Percentiles rank a stretch among this genome's conserved stretches.
phyloP scores from a whole-genome alignment of 1,140 invertebrate genomes.

The Stenopsyche tienmushanensis region DNA sequence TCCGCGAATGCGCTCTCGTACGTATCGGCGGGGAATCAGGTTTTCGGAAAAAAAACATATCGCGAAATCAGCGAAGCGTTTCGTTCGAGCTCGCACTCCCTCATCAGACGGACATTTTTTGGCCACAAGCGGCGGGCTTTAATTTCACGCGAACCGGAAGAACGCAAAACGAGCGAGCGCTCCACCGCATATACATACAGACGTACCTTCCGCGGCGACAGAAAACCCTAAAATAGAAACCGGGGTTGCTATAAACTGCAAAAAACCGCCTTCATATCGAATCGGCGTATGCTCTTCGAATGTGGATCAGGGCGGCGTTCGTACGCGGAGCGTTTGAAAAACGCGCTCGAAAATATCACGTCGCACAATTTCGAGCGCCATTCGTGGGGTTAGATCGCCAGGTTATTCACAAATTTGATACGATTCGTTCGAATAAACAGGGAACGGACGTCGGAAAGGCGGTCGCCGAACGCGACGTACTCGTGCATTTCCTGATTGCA shows the following conservation, averaged over 20 bases:
- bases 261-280: conserved; percentile 7
- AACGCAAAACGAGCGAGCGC: conserved; percentile 13
- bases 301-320: neutral
- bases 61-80: conserved; percentile 9
- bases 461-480: too few relatives aligned
- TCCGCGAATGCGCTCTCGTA: too few relatives aligned
- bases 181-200: neutral
- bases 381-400: conserved; percentile 48
- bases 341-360: neutral
- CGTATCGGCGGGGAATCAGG: too few relatives aligned
- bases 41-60: neutral
- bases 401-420: too few relatives aligned
- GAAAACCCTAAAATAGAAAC: conserved; percentile 19
- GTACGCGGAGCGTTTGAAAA: neutral
- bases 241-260: conserved; percentile 11
- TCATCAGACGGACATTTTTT: conserved; percentile 6
- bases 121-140: neutral
- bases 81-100: conserved; percentile 1
- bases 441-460: too few relatives aligned
- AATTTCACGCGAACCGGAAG: conserved; percentile 19
- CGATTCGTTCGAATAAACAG: too few relatives aligned
- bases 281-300: neutral
- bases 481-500: too few relatives aligned
- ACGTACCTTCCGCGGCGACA: neutral
- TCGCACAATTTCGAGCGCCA: neutral